Base-by-base conservation (phyloP, 1,140 invertebrate species). In the Pantala flavescens region DNA sequence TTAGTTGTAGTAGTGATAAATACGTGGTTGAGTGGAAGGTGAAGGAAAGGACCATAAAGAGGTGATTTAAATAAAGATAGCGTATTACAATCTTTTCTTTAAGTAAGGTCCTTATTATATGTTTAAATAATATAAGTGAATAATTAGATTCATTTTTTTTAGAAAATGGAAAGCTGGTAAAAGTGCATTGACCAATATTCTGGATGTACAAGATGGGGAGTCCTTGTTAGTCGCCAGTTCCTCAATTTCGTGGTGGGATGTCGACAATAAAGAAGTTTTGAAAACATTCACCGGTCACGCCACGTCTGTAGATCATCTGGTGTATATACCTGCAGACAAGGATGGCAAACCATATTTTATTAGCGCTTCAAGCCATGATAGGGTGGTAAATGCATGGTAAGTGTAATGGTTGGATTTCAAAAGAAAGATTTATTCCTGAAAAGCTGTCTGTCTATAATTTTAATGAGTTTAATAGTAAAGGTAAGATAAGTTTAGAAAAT, bases 251-350 rank as follows among this genome's bases (percentile, higher is more conserved):
- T 82, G 90, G 77, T 91, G 88, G 88, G 84, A 90, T 80, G 78
- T 88, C 11, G 77, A 83, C 16, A 87, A 80, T 0, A 86, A 87
- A 78, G 82, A 87, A 78, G 73, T 90, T 23, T 78, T 91, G 55
- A 84, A 84, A 75, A 87, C 84, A 24, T 91, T 89, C 78, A 89
- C 87, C 0, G 90, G 90, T 9, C 90, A 91, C 81, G 85, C 86
- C 23, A 86, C 86, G 75, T 86, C 89, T 79, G 85, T 92, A 0
- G 84, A 83, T 74, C 81, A 84, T 42, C 81, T 92, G 73, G 78
- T 81, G 71, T 82, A 84, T 70, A 78, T 90, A 49, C 80, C 80
- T 76, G 72, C 83, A 72, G 77, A 80, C 21, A 63, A 7, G 49
- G 76, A 80, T 71, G 78, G 78, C 71, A 80, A 79, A 72, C 82